Evolutionary conservation across 2,888 invertebrate genomes (phyloP).

Genomic region (Leuctra nigra): DNA sequence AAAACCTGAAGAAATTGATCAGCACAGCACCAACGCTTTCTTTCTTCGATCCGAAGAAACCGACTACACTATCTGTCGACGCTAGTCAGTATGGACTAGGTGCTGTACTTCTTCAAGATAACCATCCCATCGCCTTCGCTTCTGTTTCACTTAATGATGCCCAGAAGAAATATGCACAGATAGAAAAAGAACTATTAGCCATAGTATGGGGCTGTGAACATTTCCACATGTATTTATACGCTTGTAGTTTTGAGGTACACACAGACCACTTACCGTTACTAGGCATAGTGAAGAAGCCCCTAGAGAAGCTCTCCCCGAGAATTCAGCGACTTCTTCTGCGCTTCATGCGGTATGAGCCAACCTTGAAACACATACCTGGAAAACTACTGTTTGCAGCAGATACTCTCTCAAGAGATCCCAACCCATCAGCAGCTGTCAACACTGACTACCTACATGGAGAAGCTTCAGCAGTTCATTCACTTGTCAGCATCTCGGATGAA

Average conservation of each 20-base stretch:
- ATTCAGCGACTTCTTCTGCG: background rate
- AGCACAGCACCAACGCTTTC: constrained; percentile 13
- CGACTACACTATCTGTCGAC: constrained; percentile 28
- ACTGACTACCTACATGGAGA: background rate
- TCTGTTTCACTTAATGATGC: constrained; percentile 27
- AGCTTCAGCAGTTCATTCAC: background rate
- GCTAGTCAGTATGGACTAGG: constrained; percentile 28
- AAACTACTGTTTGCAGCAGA: constrained; percentile 13
- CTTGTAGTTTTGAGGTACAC: background rate
- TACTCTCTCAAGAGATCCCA: background rate
- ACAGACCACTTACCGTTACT: constrained; percentile 15
- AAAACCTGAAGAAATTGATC: constrained; percentile 10
- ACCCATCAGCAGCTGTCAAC: background rate
- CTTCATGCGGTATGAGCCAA: background rate
- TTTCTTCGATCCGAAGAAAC: constrained; percentile 21
- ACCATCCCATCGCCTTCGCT: constrained; percentile 19
- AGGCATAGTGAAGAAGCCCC: background rate
- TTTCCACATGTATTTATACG: constrained; percentile 1
- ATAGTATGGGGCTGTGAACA: background rate
- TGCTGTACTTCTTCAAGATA: constrained; percentile 26
- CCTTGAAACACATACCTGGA: background rate
- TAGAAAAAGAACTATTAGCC: constrained; percentile 10
- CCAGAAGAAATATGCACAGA: constrained; percentile 19
- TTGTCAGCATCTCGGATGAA: background rate
- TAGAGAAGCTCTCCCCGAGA: constrained; percentile 1